Evolutionary conservation across 2,113 vertebrate species (phyloP).

Genomic region (Eulemur rufifrons): DNA sequence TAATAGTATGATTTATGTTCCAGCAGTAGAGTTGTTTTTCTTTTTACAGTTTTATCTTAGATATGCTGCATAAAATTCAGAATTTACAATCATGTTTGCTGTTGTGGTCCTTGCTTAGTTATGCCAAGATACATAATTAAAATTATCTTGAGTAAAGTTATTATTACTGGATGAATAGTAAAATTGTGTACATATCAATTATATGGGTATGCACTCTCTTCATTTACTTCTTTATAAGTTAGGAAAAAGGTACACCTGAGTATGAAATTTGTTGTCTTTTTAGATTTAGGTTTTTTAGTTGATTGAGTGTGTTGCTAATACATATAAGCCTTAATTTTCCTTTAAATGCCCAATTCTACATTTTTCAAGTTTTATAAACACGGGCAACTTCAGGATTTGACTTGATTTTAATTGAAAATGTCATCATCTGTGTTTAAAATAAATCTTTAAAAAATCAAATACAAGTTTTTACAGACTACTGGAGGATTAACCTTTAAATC

Average conservation of each 20-base stretch:
- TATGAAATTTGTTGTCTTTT: not conserved
- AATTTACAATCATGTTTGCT: slow-evolving; percentile 8
- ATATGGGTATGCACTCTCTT: not conserved
- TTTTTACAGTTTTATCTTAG: slow-evolving; percentile 44
- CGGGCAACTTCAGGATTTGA: not conserved
- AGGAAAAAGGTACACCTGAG: not conserved
- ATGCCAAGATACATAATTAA: slow-evolving; percentile 9
- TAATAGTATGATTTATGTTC: slow-evolving; percentile 39
- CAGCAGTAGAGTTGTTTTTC: not conserved
- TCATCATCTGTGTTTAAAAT: slow-evolving; percentile 37
- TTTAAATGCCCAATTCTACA: not conserved
- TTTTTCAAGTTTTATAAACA: slow-evolving; percentile 36
- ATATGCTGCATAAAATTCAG: slow-evolving; percentile 38
- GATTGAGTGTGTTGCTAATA: not conserved
- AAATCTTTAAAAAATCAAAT: slow-evolving; percentile 6
- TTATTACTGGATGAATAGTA: not conserved
- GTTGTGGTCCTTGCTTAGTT: slow-evolving; percentile 37
- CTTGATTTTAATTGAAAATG: slow-evolving; percentile 57
- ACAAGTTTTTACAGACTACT: slow-evolving; percentile 36
- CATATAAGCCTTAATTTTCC: not conserved
- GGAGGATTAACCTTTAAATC: slow-evolving; percentile 57
- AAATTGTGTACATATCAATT: not conserved
- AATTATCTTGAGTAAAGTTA: not conserved
- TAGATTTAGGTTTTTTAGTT: slow-evolving; percentile 26
- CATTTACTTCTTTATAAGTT: not conserved